Percentiles rank a stretch among this genome's conserved stretches.
phyloP scores from a whole-genome alignment of 2,113 vertebrate species.

The Gallinago undulata region DNA sequence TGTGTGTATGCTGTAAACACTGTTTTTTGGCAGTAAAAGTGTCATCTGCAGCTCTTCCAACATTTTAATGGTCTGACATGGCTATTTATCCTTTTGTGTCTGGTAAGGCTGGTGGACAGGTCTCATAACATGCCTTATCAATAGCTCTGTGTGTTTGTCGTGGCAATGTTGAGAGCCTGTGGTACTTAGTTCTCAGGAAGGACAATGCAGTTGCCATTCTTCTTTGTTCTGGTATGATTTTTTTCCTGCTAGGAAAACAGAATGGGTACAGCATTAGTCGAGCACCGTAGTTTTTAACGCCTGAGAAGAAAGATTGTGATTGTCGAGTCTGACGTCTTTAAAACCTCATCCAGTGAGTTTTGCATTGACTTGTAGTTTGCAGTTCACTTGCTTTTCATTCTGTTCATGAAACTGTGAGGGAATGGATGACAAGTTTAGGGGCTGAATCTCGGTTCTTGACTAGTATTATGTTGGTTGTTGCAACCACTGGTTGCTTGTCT shows the following conservation, averaged over 20 bases:
- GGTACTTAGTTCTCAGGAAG: background rate
- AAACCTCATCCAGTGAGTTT: background rate
- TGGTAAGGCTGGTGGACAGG: background rate
- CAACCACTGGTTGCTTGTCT: background rate
- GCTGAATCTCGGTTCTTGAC: background rate
- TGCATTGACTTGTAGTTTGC: background rate
- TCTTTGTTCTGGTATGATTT: background rate
- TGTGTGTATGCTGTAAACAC: background rate
- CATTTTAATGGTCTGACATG: background rate
- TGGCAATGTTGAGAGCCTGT: background rate
- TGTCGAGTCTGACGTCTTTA: background rate
- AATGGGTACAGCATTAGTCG: background rate
- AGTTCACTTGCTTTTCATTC: background rate
- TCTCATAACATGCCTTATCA: background rate
- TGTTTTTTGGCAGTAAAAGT: background rate
- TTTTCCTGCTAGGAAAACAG: background rate
- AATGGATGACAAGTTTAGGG: background rate
- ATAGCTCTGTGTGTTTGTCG: background rate
- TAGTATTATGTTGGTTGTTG: background rate
- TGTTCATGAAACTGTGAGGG: background rate
- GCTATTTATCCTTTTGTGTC: background rate
- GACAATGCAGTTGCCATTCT: background rate
- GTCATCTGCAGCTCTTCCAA: background rate
- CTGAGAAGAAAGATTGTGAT: slow-evolving; percentile 14
- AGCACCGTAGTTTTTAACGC: background rate